A percentile compares a stretch with the other conserved stretches of the same genome.
These are phyloP conservation scores for Aulostomus chinensis DNA, from an alignment of 2,797 vertebrate species.

Conservation along the genomic window DNA sequence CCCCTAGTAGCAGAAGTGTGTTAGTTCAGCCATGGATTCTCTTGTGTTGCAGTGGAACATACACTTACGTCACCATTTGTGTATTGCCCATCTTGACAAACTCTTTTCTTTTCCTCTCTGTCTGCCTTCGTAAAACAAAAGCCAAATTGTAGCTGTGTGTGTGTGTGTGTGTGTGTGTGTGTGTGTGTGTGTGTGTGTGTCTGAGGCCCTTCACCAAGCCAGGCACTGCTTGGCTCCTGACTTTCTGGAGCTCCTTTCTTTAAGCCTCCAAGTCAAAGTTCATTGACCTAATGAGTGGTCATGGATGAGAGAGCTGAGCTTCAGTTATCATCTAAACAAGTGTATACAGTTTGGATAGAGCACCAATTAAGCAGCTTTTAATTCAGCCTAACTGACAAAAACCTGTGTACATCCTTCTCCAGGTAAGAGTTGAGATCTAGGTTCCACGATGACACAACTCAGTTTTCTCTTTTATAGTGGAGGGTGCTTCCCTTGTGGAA, in stretches of 20 bases:
- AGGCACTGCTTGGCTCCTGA: slow-evolving; percentile 27
- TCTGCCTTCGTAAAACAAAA: slow-evolving; percentile 47
- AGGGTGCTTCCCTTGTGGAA: slow-evolving; percentile 60
- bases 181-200: slow-evolving; percentile 52
- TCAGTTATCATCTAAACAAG: too few species aligned
- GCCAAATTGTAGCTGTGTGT: slow-evolving; percentile 59
- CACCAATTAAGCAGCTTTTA: too few species aligned
- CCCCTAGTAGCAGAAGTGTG: slow-evolving; percentile 41
- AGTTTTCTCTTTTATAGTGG: slow-evolving; percentile 39
- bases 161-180: slow-evolving; percentile 45
- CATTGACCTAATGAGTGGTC: slow-evolving; percentile 5
- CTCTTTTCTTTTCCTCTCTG: slow-evolving; percentile 11
- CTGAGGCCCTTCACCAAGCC: slow-evolving; percentile 27
- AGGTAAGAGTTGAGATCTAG: too few species aligned
- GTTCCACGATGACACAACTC: slow-evolving; percentile 44
- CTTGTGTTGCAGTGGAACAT: slow-evolving; percentile 59
- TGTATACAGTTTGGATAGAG: too few species aligned
- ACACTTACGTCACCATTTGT: slow-evolving; percentile 52
- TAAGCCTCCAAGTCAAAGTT: not conserved
- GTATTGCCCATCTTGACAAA: slow-evolving; percentile 17
- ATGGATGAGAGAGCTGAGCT: not conserved
- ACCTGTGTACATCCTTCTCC: too few species aligned
- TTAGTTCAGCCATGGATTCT: slow-evolving; percentile 59
- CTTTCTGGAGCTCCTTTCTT: slow-evolving; percentile 20
- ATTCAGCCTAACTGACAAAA: too few species aligned